Percentiles rank a stretch among this genome's conserved stretches.
phyloP scores from a whole-genome alignment of 1,140 invertebrate genomes.

The Amyelois transitella region DNA sequence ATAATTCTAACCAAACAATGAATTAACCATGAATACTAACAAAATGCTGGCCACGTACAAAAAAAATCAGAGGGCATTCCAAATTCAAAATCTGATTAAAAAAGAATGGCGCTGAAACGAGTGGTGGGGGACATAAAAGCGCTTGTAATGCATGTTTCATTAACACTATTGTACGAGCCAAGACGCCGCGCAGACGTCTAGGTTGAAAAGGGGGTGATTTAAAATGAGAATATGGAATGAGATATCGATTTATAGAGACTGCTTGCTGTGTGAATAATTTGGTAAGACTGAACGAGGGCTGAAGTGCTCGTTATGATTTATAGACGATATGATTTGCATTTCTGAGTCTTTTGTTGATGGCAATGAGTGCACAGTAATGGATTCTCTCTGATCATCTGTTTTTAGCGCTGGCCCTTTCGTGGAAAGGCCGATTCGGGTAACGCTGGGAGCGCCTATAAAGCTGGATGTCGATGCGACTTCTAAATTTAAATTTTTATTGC shows the following conservation, averaged over 20 bases:
- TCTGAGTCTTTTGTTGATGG: background rate
- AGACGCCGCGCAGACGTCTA: constrained; percentile 7
- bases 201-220: constrained; percentile 1
- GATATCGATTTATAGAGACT: constrained; percentile 1
- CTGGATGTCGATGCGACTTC: no score
- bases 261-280: constrained; percentile 3
- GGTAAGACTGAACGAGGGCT: background rate
- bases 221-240: constrained; percentile 2
- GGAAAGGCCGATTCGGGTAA: no score
- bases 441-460: background rate
- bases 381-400: background rate
- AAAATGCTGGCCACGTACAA: background rate
- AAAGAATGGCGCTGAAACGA: background rate
- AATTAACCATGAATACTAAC: background rate
- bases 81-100: constrained; percentile 7
- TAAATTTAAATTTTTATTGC: no score
- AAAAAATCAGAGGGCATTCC: background rate
- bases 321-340: constrained; percentile 2
- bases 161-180: constrained; percentile 4
- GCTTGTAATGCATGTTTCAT: constrained; percentile 7
- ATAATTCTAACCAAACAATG: no score
- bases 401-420: background rate
- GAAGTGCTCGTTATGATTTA: constrained; percentile 1
- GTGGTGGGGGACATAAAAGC: constrained; percentile 1
- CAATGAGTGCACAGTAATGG: background rate